phyloP scores from a whole-genome alignment of 2,888 invertebrate genomes.

The Leucania comma region DNA sequence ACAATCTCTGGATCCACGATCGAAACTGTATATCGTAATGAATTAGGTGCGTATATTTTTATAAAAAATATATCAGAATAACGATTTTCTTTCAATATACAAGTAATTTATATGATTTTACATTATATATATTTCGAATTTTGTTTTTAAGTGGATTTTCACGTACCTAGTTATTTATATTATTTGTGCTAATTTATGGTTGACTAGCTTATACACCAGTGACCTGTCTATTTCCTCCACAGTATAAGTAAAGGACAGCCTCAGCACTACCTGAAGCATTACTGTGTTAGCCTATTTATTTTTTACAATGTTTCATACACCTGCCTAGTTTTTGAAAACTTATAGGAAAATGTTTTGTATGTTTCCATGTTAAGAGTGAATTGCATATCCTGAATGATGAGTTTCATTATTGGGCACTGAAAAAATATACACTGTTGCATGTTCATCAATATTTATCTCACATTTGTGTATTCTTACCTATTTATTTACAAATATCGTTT shows the following conservation, averaged over 20 bases:
- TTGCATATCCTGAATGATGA: slow-evolving; percentile 14
- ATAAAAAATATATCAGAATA: slow-evolving; percentile 51
- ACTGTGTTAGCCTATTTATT: neutral
- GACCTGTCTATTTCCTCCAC: neutral
- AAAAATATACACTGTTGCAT: slow-evolving; percentile 44
- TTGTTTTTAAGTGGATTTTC: neutral
- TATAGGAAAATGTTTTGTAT: neutral
- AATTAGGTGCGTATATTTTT: slow-evolving; percentile 52
- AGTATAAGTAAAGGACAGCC: neutral
- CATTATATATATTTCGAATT: neutral
- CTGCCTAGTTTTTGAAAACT: neutral
- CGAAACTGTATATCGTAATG: slow-evolving; percentile 39
- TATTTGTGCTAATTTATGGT: slow-evolving; percentile 18
- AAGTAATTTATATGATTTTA: neutral
- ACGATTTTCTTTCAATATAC: slow-evolving; percentile 26
- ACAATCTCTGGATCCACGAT: slow-evolving; percentile 6
- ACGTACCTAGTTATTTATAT: neutral
- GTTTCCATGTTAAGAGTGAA: neutral
- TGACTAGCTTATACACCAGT: neutral
- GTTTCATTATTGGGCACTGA: neutral
- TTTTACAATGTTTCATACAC: neutral
- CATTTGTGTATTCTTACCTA: slow-evolving; percentile 54
- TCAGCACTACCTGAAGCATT: neutral
- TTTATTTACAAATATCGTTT: slow-evolving; percentile 62
- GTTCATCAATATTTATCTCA: slow-evolving; percentile 61